These are phyloP conservation scores for Diacarnus erythraeanus DNA, from an alignment of 37 sponge, comb jelly and placozoan species.

Conservation along the genomic window DNA sequence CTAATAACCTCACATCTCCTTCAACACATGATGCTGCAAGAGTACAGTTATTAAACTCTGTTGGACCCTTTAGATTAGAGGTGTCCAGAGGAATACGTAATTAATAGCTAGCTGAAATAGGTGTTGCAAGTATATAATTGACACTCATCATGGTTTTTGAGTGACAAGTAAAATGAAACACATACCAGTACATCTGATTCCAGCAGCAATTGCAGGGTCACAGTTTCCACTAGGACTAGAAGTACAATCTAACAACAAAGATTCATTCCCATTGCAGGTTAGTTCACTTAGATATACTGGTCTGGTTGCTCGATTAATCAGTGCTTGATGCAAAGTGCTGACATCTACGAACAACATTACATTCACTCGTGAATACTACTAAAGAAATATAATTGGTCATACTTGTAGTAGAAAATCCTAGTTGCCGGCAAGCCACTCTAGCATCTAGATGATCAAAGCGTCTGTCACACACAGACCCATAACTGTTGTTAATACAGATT, in stretches of 20 bases:
- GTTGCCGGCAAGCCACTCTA: conserved; percentile 33
- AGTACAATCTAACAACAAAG: background rate
- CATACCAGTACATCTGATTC: conserved; percentile 37
- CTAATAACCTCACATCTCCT: conserved; percentile 19
- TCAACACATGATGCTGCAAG: conserved; percentile 21
- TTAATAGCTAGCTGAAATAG: too few relatives aligned
- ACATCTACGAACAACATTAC: background rate
- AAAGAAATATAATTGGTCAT: too few relatives aligned
- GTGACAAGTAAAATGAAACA: too few relatives aligned
- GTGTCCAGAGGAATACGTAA: too few relatives aligned
- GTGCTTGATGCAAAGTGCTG: background rate
- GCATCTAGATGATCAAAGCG: conserved; percentile 37
- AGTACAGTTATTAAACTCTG: too few relatives aligned
- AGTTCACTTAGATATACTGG: conserved; percentile 29
- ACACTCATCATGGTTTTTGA: too few relatives aligned
- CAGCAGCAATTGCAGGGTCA: conserved; percentile 31
- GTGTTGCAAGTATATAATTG: too few relatives aligned
- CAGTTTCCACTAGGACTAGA: background rate
- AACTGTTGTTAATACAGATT: conserved; percentile 30
- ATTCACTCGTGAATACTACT: too few relatives aligned
- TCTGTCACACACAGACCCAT: conserved; percentile 50
- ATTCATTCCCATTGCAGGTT: conserved; percentile 26
- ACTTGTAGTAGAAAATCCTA: conserved; percentile 24
- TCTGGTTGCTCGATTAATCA: conserved; percentile 18
- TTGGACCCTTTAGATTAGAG: too few relatives aligned